Evolutionary conservation across 2,113 vertebrate species (phyloP).

Genomic region (Cheilinus undulatus): DNA sequence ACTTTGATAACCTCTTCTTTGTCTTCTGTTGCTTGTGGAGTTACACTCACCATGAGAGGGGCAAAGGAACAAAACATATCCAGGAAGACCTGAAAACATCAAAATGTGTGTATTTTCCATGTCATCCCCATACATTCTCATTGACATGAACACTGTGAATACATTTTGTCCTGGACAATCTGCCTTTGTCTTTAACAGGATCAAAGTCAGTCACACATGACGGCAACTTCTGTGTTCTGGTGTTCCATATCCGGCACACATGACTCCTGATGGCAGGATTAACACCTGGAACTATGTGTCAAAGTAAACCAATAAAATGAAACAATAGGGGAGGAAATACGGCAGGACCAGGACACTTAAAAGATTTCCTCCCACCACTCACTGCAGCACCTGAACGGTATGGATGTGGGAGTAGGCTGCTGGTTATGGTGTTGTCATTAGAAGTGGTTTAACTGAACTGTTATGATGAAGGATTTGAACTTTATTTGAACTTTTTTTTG

Average conservation of each 20-base stretch:
- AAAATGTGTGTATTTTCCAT: too few relatives aligned
- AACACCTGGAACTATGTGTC: constrained; percentile 14
- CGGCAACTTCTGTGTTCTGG: neutral
- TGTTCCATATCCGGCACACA: constrained; percentile 18
- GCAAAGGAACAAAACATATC: neutral
- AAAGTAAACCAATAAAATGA: constrained; percentile 11
- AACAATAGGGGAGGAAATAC: constrained; percentile 22
- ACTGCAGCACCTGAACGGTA: neutral
- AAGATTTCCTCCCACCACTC: constrained; percentile 26
- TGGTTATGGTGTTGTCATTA: too few relatives aligned
- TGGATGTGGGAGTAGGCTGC: neutral
- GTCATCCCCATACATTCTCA: too few relatives aligned
- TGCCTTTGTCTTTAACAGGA: constrained; percentile 4
- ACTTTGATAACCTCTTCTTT: constrained; percentile 25
- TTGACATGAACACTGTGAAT: too few relatives aligned
- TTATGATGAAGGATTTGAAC: too few relatives aligned
- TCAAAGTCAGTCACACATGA: constrained; percentile 17
- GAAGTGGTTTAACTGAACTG: neutral
- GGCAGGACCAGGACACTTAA: constrained; percentile 2
- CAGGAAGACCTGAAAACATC: too few relatives aligned
- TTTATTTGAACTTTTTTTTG: too few relatives aligned
- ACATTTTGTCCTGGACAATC: too few relatives aligned
- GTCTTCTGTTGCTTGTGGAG: neutral
- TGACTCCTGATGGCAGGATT: neutral
- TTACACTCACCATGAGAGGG: neutral